These are phyloP conservation scores for Matsumyia berberina DNA, from an alignment of 2,888 invertebrate species.

Conservation along the genomic window DNA sequence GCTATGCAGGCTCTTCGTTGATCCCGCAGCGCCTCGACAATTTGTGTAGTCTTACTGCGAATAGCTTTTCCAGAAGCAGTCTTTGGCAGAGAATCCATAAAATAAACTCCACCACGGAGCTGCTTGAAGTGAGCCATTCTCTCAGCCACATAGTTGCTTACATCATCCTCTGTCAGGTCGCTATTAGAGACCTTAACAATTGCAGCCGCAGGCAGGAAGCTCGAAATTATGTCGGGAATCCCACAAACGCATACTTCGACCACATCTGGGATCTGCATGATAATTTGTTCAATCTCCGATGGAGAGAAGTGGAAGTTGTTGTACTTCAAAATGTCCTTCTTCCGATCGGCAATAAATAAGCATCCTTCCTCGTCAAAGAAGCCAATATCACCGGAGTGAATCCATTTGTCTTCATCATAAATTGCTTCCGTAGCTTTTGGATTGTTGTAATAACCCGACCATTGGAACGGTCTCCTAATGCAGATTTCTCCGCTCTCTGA, in stretches of 20 bases:
- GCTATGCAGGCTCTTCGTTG: neutral
- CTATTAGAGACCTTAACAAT: slow-evolving; percentile 60
- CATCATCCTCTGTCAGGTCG: slow-evolving; percentile 54
- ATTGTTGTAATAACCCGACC: slow-evolving; percentile 77
- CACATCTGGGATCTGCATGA: slow-evolving; percentile 71
- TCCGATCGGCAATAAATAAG: slow-evolving; percentile 77
- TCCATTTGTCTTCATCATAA: slow-evolving; percentile 76
- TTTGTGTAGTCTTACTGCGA: slow-evolving; percentile 68
- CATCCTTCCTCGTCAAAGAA: slow-evolving; percentile 76
- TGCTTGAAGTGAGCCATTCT: slow-evolving; percentile 77
- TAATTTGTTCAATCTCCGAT: slow-evolving; percentile 77
- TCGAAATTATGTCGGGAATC: slow-evolving; percentile 71
- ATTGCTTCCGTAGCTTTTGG: slow-evolving; percentile 48
- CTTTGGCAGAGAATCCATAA: slow-evolving; percentile 74
- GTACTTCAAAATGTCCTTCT: slow-evolving; percentile 78
- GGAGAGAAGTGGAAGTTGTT: slow-evolving; percentile 77
- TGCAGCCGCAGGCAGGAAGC: slow-evolving; percentile 76
- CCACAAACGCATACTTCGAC: slow-evolving; percentile 76
- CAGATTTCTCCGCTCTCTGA: slow-evolving; percentile 76
- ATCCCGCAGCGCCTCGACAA: slow-evolving; percentile 32
- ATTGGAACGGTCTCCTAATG: slow-evolving; percentile 52
- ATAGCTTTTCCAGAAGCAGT: slow-evolving; percentile 77
- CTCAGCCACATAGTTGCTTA: slow-evolving; percentile 66
- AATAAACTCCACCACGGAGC: slow-evolving; percentile 77
- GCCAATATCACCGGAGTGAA: slow-evolving; percentile 78